Evolutionary conservation across 2,888 invertebrate species (phyloP).

Genomic region (Pseudolycoriella hygida): DNA sequence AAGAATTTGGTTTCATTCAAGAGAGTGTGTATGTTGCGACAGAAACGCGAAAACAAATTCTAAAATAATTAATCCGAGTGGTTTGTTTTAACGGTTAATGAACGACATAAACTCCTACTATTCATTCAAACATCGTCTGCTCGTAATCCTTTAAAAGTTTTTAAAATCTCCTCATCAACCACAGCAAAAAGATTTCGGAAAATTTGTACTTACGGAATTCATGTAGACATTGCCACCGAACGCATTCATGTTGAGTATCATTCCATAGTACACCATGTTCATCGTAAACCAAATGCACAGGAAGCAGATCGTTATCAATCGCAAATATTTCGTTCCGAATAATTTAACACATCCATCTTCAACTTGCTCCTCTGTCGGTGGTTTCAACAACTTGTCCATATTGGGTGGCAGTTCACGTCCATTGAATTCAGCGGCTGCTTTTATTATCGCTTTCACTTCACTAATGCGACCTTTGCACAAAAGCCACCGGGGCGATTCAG

Average conservation of each 20-base stretch:
- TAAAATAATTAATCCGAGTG: too few relatives aligned
- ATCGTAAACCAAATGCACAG: conserved; percentile 61
- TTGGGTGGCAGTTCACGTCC: conserved; percentile 43
- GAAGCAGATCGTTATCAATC: conserved; percentile 50
- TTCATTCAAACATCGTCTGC: too few relatives aligned
- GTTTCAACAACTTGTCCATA: conserved; percentile 45
- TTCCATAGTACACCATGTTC: conserved; percentile 30
- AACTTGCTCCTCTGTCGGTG: conserved; percentile 25
- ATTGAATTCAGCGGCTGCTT: conserved; percentile 47
- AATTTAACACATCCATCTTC: conserved; percentile 42
- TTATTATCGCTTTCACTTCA: conserved; percentile 46
- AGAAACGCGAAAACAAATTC: too few relatives aligned
- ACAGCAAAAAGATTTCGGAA: too few relatives aligned
- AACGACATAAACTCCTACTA: too few relatives aligned
- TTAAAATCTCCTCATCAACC: too few relatives aligned
- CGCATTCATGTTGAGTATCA: conserved; percentile 55
- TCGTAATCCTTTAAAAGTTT: too few relatives aligned
- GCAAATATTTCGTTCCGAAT: conserved; percentile 42
- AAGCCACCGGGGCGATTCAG: conserved; percentile 68
- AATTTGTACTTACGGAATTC: conserved; percentile 39
- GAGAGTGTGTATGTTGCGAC: too few relatives aligned
- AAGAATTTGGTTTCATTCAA: too few relatives aligned
- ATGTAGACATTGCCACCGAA: conserved; percentile 58
- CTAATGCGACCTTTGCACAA: conserved; percentile 52
- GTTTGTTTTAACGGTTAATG: too few relatives aligned